Base-by-base conservation (phyloP, 2,113 vertebrate genomes). In the Ptilonorhynchus violaceus region DNA sequence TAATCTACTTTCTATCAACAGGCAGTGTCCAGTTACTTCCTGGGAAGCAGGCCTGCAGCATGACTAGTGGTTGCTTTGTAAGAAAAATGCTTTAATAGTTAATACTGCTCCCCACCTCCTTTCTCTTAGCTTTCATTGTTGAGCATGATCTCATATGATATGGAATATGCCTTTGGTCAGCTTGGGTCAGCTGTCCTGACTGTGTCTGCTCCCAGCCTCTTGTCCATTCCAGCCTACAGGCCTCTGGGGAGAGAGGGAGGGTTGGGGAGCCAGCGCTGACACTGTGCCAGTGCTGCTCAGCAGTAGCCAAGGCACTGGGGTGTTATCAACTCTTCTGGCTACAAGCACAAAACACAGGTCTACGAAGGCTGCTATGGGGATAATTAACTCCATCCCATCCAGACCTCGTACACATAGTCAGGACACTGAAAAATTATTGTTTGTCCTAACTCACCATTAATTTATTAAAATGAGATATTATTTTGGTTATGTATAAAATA, bases 251-350 rank as follows among this genome's bases (percentile, higher is more conserved):
- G 47, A 37, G 13, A 5, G 33, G 6, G 2, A 67, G 7, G 1
- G 10, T 1, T 58, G 31, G 6, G 27, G 16, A 41, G 21, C 13
- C 2, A 35, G 5, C 0, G 0, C 25, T 49, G 47, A 7, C 21
- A 14, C 7, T 35, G 11, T 27, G 24, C 4, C 21, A 2, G 17
- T 1, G 2, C 10, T 49, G 39, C 33, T 82, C 22, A 82, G 7
- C 31, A 44, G 39, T 6, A 88, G 46, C 35, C 25, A 46, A 59
- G 49, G 27, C 41, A 10, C 0, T 2, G 28, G 8, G 49, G 21
- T 30, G 31, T 35, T 27, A 63, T 13, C 37, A 28, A 0, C 21
- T 42, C 7, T 11, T 46, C 35, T 11, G 2, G 11, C 10, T n/a
- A 25, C 7, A 9, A 49, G 67, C 27, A 42, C 27, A 28, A n/a